Conservation (phyloP, 2,113 vertebrate genomes). For the Mormoops blainvillei region DNA sequence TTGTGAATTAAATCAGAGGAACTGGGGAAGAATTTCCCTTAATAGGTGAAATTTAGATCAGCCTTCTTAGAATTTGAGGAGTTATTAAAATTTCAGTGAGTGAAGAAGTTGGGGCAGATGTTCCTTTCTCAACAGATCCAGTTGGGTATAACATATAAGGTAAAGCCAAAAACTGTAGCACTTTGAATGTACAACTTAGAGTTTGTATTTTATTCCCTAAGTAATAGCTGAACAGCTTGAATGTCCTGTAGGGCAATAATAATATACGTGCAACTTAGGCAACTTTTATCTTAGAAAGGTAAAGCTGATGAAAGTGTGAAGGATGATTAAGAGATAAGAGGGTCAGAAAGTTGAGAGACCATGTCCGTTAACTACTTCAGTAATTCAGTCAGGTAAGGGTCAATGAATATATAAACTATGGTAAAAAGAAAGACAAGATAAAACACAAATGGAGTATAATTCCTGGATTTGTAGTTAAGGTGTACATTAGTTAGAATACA, state of each 20-base stretch:
- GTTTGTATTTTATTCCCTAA: not conserved
- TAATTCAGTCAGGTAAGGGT: not conserved
- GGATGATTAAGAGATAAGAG: not conserved
- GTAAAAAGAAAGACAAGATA: not conserved
- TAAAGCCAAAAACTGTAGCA: not conserved
- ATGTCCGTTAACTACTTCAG: not conserved
- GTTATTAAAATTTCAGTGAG: not conserved
- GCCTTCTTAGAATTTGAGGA: not conserved
- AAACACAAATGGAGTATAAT: not conserved
- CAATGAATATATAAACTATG: not conserved
- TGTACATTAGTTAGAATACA: not conserved
- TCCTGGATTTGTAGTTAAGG: not conserved
- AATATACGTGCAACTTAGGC: not conserved
- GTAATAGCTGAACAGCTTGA: not conserved
- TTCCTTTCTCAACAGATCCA: not conserved
- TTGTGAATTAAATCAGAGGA: not conserved
- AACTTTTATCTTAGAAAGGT: not conserved
- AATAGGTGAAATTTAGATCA: not conserved
- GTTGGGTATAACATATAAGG: not conserved
- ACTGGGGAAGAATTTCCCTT: not conserved
- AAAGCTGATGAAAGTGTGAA: not conserved
- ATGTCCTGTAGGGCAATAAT: not conserved
- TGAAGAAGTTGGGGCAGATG: not conserved
- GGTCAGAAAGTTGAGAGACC: not conserved
- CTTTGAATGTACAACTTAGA: not conserved